Evolutionary conservation across 1,140 invertebrate species (phyloP).

Genomic region (Drosophila navojoa): DNA sequence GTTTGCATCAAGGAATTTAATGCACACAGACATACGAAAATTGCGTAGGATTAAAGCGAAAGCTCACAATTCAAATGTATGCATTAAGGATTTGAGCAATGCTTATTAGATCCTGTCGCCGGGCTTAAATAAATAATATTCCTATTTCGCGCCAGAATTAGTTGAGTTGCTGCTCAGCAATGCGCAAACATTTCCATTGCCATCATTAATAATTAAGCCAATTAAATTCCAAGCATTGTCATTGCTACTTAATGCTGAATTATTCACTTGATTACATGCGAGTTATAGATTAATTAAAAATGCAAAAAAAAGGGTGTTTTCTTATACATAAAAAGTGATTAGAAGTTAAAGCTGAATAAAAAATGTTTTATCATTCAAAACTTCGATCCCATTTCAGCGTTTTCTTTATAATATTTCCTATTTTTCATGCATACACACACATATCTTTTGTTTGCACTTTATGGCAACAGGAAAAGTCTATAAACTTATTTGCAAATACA

Average conservation of each 20-base stretch:
- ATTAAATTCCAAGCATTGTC: neutral
- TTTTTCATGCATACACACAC: neutral
- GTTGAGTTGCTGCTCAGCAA: neutral
- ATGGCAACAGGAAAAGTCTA: constrained; percentile 21
- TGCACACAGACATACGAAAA: constrained; percentile 33
- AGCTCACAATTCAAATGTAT: constrained; percentile 40
- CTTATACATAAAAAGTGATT: too few relatives aligned
- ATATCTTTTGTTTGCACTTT: neutral
- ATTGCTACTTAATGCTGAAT: too few relatives aligned
- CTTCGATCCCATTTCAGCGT: too few relatives aligned
- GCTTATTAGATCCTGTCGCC: constrained; percentile 15
- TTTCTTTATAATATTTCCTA: neutral
- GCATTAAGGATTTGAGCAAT: constrained; percentile 17
- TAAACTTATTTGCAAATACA: constrained; percentile 19
- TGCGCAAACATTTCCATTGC: neutral
- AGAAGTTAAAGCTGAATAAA: too few relatives aligned
- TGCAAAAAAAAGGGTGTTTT: too few relatives aligned
- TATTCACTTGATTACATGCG: too few relatives aligned
- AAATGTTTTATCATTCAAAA: too few relatives aligned
- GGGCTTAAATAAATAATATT: constrained; percentile 30
- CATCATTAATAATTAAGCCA: neutral
- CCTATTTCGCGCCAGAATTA: constrained; percentile 22
- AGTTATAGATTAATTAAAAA: neutral
- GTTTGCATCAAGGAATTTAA: constrained; percentile 43
- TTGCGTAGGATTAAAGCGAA: constrained; percentile 30